Evolutionary conservation across 1,140 invertebrate species (phyloP).

Genomic region (roundworm (Caenorhabditis elegans)): DNA sequence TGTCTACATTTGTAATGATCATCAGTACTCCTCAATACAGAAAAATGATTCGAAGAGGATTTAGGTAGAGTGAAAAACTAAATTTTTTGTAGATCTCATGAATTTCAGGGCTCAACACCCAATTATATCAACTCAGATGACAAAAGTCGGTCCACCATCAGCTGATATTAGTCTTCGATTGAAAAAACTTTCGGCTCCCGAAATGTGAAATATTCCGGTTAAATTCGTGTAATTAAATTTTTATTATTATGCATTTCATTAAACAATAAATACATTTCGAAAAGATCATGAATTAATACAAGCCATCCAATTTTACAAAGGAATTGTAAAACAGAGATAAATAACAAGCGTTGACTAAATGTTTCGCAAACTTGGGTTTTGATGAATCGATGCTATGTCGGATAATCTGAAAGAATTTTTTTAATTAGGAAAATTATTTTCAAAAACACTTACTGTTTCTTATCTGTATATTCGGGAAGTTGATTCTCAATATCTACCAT

Average conservation of each 20-base stretch:
- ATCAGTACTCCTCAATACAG: neutral
- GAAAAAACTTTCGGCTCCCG: neutral
- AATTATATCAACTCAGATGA: neutral
- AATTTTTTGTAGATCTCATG: too few species aligned
- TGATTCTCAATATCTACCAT: neutral
- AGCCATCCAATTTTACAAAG: neutral
- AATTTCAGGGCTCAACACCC: neutral
- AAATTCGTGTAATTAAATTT: too few species aligned
- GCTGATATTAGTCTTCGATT: neutral
- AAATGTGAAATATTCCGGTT: neutral
- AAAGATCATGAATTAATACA: neutral
- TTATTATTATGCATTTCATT: neutral
- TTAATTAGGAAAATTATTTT: too few species aligned
- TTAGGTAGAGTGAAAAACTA: neutral
- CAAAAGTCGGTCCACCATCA: neutral
- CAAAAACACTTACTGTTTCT: constrained; percentile 9
- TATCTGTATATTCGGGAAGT: neutral
- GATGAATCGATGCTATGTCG: neutral
- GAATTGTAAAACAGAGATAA: neutral
- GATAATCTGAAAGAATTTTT: neutral
- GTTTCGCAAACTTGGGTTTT: neutral
- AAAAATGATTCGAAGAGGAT: neutral
- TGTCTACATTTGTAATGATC: neutral
- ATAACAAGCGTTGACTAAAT: neutral
- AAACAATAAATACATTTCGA: neutral